Percentiles rank a stretch among this genome's conserved stretches.
These are phyloP conservation scores for Balaenoptera acutorostrata DNA, from an alignment of 2,113 vertebrate genomes.

Conservation along the genomic window DNA sequence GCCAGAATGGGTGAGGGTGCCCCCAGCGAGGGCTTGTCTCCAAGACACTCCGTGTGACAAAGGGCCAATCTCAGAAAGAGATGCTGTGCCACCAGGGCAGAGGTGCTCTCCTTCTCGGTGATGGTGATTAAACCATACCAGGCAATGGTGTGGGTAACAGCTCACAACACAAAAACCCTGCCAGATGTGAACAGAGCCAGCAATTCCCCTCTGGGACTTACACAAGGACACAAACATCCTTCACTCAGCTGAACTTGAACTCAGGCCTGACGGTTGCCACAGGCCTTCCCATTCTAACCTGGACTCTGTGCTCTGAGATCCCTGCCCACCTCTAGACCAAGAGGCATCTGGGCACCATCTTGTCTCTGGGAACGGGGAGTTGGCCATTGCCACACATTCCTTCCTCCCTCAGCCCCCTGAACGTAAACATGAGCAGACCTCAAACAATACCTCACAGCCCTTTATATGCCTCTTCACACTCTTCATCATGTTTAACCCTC, in stretches of 20 bases:
- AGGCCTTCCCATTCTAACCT: background rate
- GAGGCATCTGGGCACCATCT: background rate
- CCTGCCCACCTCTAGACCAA: background rate
- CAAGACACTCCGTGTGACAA: background rate
- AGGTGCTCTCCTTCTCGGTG: conserved; percentile 25
- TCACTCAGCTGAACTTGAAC: background rate
- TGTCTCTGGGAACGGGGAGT: background rate
- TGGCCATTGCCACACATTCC: background rate
- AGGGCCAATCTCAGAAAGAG: background rate
- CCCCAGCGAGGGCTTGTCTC: conserved; percentile 1
- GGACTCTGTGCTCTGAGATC: background rate
- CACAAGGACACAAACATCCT: background rate
- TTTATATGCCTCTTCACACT: background rate
- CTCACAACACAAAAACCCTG: background rate
- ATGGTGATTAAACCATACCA: background rate
- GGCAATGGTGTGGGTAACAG: background rate
- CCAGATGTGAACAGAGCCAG: background rate
- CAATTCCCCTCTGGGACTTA: background rate
- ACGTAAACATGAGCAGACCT: background rate
- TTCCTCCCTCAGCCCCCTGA: background rate
- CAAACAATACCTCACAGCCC: background rate
- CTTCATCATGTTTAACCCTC: background rate
- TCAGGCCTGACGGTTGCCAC: background rate
- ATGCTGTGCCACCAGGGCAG: conserved; percentile 12
- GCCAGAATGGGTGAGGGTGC: conserved; percentile 13